A percentile compares a stretch with the other conserved stretches of the same genome.
phyloP scores from a whole-genome alignment of 1,140 invertebrate species.

The Xylocopa sonorina region DNA sequence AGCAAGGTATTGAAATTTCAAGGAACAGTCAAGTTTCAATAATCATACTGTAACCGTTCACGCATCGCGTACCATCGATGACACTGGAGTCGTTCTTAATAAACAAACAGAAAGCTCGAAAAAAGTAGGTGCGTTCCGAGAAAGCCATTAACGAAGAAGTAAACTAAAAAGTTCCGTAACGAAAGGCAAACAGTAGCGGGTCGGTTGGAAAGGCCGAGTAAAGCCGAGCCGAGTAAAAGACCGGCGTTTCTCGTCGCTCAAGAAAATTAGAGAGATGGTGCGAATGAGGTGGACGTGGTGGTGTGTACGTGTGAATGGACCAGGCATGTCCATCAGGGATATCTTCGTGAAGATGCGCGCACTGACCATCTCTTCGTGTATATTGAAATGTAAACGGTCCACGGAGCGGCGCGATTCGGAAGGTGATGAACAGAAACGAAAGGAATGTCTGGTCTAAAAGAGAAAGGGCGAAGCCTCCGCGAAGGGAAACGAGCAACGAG shows the following conservation, averaged over 20 bases:
- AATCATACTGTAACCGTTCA: not conserved
- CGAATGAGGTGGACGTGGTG: slow-evolving; percentile 58
- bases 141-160: not conserved
- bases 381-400: slow-evolving; percentile 46
- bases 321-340: slow-evolving; percentile 16
- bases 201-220: slow-evolving; percentile 17
- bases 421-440: not conserved
- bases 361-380: slow-evolving; percentile 19
- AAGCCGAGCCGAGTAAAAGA: too few species aligned
- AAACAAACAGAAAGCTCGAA: not conserved
- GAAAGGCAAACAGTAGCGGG: slow-evolving; percentile 63
- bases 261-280: slow-evolving; percentile 63
- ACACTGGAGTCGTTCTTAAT: not conserved
- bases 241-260: slow-evolving; percentile 24
- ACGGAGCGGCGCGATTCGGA: too few species aligned
- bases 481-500: not conserved
- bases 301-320: slow-evolving; percentile 61
- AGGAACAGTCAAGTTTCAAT: not conserved
- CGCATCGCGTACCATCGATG: not conserved
- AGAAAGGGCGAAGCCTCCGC: not conserved
- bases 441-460: not conserved
- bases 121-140: not conserved
- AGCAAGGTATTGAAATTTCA: not conserved
- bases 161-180: slow-evolving; percentile 3
- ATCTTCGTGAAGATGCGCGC: slow-evolving; percentile 16